A percentile compares a stretch with the other conserved stretches of the same genome.
Evolutionary conservation across 2,888 invertebrate species (phyloP).

Genomic region (Elmis aenea): DNA sequence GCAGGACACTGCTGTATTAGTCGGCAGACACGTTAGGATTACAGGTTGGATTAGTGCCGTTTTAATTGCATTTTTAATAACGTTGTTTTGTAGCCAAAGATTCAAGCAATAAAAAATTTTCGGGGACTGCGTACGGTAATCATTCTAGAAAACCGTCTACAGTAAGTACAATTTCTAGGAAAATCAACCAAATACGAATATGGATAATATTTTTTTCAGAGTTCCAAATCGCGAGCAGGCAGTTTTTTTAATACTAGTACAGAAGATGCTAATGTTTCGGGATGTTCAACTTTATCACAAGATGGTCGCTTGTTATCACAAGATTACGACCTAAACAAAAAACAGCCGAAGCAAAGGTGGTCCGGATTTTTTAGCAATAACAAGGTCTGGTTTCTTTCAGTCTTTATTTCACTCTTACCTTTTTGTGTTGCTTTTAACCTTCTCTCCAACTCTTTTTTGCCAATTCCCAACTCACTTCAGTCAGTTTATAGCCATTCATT

Average conservation of each 20-base stretch:
- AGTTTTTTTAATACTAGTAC: slow-evolving; percentile 45
- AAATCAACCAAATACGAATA: no score
- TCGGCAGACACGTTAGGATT: slow-evolving; percentile 61
- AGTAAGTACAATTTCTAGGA: slow-evolving; percentile 39
- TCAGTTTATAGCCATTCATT: no score
- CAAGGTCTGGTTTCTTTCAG: slow-evolving; percentile 43
- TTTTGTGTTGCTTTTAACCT: no score
- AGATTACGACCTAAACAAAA: slow-evolving; percentile 40
- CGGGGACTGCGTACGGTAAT: slow-evolving; percentile 37
- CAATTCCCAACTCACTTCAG: no score
- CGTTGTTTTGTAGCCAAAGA: slow-evolving; percentile 40
- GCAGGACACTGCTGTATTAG: slow-evolving; percentile 60
- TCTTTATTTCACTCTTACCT: background rate
- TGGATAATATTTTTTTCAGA: slow-evolving; percentile 32
- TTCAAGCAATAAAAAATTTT: slow-evolving; percentile 40
- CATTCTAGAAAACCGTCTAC: slow-evolving; percentile 46
- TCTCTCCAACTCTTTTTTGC: no score
- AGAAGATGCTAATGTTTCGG: slow-evolving; percentile 37
- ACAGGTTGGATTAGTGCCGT: slow-evolving; percentile 29
- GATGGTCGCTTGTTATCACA: slow-evolving; percentile 29
- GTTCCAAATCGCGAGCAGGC: slow-evolving; percentile 37
- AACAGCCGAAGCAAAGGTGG: slow-evolving; percentile 63
- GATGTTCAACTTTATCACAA: slow-evolving; percentile 36
- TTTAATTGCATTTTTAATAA: background rate
- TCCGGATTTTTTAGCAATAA: slow-evolving; percentile 66